A percentile compares a stretch with the other conserved stretches of the same genome.
Evolutionary conservation across 2,113 vertebrate species (phyloP).

Genomic region (Ammodytes marinus): DNA sequence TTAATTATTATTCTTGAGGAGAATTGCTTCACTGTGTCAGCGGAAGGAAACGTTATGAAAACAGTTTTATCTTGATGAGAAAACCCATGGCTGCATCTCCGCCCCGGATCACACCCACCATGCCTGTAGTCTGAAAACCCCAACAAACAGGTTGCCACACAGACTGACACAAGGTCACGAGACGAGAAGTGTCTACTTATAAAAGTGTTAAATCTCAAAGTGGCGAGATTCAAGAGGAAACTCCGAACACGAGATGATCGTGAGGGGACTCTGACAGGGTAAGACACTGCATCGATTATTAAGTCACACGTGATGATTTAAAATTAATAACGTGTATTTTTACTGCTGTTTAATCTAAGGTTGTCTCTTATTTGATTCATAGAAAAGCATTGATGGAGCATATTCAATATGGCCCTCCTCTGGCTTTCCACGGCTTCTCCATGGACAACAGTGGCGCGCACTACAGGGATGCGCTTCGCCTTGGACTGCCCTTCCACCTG

Average conservation of each 20-base stretch:
- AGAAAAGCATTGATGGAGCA: conserved; percentile 62
- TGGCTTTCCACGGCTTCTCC: conserved; percentile 70
- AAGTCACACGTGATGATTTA: not conserved
- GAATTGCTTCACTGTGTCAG: not conserved
- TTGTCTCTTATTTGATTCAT: rapidly evolving
- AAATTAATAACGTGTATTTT: not conserved
- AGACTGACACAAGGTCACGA: not conserved
- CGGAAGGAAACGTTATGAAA: conserved; percentile 49
- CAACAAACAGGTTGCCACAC: conserved; percentile 37
- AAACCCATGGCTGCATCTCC: conserved; percentile 49
- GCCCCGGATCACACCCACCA: conserved; percentile 71
- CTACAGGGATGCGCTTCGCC: conserved; percentile 70
- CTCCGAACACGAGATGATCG: conserved; percentile 31
- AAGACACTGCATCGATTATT: not conserved
- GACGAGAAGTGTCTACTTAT: not conserved
- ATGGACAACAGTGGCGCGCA: conserved; percentile 57
- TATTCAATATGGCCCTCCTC: conserved; percentile 68
- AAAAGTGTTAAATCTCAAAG: not conserved
- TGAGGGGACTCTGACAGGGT: conserved; percentile 38
- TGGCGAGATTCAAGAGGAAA: not conserved
- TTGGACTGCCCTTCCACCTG: conserved; percentile 80
- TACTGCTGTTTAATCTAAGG: not conserved
- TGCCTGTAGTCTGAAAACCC: conserved; percentile 17
- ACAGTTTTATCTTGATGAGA: conserved; percentile 66
- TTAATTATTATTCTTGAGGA: not conserved